A percentile compares a stretch with the other conserved stretches of the same genome.
Conservation (phyloP, 2,888 invertebrate genomes). For the Myopa testacea region DNA sequence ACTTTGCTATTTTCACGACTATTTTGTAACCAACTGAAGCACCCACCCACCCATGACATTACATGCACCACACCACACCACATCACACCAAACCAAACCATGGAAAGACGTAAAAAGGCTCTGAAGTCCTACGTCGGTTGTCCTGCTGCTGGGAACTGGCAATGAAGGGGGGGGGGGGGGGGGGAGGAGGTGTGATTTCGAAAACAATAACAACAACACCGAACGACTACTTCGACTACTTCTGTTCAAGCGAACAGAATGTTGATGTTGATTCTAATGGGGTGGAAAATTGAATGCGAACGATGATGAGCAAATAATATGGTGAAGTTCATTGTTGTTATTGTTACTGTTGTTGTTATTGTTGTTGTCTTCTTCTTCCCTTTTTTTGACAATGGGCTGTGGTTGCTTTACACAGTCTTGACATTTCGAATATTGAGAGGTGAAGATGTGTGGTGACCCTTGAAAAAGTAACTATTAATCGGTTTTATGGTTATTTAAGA, state of each 20-base stretch:
- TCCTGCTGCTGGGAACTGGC: too few relatives aligned
- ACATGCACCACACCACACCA: neutral
- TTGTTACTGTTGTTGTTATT: constrained; percentile 30
- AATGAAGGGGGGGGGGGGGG: neutral
- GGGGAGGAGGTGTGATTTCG: neutral
- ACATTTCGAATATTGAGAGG: neutral
- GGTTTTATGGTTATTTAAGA: neutral
- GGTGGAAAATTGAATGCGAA: constrained; percentile 58
- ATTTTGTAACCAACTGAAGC: constrained; percentile 12
- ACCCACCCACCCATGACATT: neutral
- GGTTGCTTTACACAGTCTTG: neutral
- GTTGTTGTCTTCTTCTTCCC: constrained; percentile 24
- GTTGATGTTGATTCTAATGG: constrained; percentile 51
- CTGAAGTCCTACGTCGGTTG: too few relatives aligned
- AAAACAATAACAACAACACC: neutral
- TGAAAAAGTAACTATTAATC: constrained; percentile 12
- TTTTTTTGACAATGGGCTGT: neutral
- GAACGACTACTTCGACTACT: neutral
- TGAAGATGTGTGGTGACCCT: neutral
- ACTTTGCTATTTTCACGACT: constrained; percentile 27
- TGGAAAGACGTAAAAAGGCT: neutral
- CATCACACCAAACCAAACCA: neutral
- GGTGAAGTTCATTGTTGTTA: constrained; percentile 41
- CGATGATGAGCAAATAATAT: constrained; percentile 56
- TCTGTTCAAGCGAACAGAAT: constrained; percentile 42